Conservation (phyloP, 2,888 invertebrate genomes). For the Apodemia hepburni region DNA sequence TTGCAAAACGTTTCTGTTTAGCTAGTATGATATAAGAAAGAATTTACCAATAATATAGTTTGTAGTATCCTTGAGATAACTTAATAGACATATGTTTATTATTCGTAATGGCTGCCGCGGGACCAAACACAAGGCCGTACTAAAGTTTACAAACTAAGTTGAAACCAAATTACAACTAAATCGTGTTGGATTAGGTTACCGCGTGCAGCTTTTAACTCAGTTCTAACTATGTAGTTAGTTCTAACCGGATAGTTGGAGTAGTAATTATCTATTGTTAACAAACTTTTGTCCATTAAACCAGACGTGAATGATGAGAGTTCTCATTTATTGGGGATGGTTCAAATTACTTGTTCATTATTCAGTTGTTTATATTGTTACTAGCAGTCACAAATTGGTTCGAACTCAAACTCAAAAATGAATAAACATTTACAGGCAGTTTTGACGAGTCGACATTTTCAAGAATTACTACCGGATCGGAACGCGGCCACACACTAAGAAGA, state of each 20-base stretch:
- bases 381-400: no score
- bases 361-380: no score
- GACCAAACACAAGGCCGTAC: neutral
- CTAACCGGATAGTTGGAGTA: neutral
- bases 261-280: constrained; percentile 11
- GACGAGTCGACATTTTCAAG: no score
- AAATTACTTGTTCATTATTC: neutral
- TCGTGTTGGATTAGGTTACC: constrained; percentile 5
- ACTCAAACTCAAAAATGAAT: no score
- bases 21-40: no score
- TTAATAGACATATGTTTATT: neutral
- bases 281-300: neutral
- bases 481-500: no score
- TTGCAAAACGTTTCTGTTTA: no score
- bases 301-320: neutral
- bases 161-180: constrained; percentile 9
- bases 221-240: constrained; percentile 10
- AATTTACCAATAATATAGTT: no score
- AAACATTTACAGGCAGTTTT: no score
- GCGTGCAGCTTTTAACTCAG: constrained; percentile 6
- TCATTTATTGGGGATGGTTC: neutral
- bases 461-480: no score
- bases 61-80: neutral
- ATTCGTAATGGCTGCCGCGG: neutral
- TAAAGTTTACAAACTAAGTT: constrained; percentile 5